A percentile compares a stretch with the other conserved stretches of the same genome.
Evolutionary conservation across 2,113 vertebrate genomes (phyloP).

Genomic region (Martes martes): DNA sequence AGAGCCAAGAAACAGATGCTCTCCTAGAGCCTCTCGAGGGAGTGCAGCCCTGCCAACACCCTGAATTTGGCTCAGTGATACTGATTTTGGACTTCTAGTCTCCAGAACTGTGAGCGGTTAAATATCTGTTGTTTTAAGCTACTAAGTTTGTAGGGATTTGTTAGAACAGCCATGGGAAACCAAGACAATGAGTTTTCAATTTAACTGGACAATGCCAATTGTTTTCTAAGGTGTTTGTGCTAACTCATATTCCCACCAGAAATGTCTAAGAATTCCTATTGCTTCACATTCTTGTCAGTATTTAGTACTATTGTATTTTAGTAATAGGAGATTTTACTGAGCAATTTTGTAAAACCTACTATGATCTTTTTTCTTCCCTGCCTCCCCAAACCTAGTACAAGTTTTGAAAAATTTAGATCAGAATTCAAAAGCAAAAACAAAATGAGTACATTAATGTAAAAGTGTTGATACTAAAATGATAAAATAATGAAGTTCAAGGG

Average conservation of each 20-base stretch:
- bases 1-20: not conserved
- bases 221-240: not conserved
- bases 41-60: not conserved
- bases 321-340: not conserved
- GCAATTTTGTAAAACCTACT: slow-evolving; percentile 2
- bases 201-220: not conserved
- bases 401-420: not conserved
- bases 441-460: not conserved
- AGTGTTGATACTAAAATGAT: not conserved
- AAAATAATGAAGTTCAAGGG: not conserved
- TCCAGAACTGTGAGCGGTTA: not conserved
- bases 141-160: not conserved
- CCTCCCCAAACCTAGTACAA: not conserved
- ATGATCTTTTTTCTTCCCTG: not conserved
- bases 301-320: not conserved
- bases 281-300: not conserved
- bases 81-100: not conserved
- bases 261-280: not conserved
- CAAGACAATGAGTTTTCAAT: not conserved
- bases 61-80: not conserved
- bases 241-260: not conserved
- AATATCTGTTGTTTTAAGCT: not conserved
- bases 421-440: not conserved
- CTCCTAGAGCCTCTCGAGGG: not conserved
- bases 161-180: not conserved